Conservation (phyloP, 2,113 vertebrate genomes). For the Lasiurus borealis region DNA sequence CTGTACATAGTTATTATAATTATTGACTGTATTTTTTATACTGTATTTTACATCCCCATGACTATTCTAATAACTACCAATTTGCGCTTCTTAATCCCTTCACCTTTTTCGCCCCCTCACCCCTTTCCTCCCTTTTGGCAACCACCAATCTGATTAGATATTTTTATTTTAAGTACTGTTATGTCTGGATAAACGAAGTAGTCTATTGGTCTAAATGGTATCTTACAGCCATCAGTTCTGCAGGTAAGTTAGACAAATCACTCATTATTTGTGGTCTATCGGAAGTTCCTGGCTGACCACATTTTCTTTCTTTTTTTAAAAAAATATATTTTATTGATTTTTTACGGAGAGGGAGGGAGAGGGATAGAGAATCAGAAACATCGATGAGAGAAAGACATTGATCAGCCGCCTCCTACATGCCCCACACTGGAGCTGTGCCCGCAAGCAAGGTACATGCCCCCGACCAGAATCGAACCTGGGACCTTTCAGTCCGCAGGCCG, state of each 20-base stretch:
- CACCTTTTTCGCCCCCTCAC: background rate
- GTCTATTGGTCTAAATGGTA: background rate
- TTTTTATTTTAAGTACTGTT: background rate
- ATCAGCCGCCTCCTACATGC: too few relatives aligned
- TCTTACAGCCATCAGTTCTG: background rate
- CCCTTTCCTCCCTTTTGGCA: background rate
- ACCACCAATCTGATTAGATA: background rate
- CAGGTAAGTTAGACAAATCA: slow-evolving; percentile 16
- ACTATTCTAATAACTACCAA: background rate
- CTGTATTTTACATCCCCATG: background rate
- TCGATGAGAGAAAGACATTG: too few relatives aligned
- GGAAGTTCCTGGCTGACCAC: background rate
- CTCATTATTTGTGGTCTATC: background rate
- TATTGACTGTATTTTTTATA: background rate
- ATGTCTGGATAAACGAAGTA: background rate
- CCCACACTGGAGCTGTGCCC: too few relatives aligned
- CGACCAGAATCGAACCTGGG: too few relatives aligned
- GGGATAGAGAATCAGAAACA: too few relatives aligned
- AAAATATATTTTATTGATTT: too few relatives aligned
- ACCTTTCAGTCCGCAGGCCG: too few relatives aligned
- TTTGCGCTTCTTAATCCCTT: background rate
- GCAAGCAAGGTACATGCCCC: too few relatives aligned
- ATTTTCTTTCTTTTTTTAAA: slow-evolving; percentile 48
- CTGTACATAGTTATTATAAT: background rate
- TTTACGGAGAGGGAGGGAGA: too few relatives aligned